Base-by-base conservation (phyloP, 2,888 invertebrate genomes). In the Andricus quercusramuli region DNA sequence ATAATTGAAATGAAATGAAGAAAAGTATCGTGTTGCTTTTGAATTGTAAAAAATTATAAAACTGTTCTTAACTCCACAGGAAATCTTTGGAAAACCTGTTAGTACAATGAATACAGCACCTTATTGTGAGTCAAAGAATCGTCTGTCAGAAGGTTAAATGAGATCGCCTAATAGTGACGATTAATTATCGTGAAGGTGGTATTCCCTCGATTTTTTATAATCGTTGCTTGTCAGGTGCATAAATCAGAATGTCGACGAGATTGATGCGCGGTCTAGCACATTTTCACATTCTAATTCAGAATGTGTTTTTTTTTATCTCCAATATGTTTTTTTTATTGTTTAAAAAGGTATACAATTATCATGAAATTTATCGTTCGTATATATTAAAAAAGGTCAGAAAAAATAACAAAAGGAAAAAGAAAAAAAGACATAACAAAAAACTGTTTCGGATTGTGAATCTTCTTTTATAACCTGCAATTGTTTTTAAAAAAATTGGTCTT, bases 121-220 rank as follows among this genome's bases (percentile, higher is more conserved):
- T 56, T 11, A 47, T 47, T 47, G 47, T 47, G 4, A 56, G n/a
- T 22, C 56, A 3, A 56, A n/a, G n/a, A 6, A 51, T 51, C n/a
- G 3, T n/a, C 56, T 56, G n/a, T 11, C n/a, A 17, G 56, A 8
- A 83, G 85, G 83, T 84, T 83, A 85, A 87, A 87, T 85, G 84
- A 86, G 87, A 86, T 86, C 86, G 83, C 81, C 83, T 87, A 87
- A 87, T 87, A 84, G 86, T 81, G 79, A 80, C 82, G 86, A 87
- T 87, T 84, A 85, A 81, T 87, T 85, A 87, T 87, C 80, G 41
- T 81, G 37, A 68, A 79, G 82, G 51, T 32, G 29, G 56, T 32
- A 51, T 2, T 70, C 47, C 44, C 47, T 51, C 13, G 13, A 56
- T 74, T 74, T 51, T 32, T 22, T 74, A 74, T 51, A 74, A 74